A percentile compares a stretch with the other conserved stretches of the same genome.
These are phyloP conservation scores for Nomada goodeniana DNA, from an alignment of 2,888 invertebrate species.

Conservation along the genomic window DNA sequence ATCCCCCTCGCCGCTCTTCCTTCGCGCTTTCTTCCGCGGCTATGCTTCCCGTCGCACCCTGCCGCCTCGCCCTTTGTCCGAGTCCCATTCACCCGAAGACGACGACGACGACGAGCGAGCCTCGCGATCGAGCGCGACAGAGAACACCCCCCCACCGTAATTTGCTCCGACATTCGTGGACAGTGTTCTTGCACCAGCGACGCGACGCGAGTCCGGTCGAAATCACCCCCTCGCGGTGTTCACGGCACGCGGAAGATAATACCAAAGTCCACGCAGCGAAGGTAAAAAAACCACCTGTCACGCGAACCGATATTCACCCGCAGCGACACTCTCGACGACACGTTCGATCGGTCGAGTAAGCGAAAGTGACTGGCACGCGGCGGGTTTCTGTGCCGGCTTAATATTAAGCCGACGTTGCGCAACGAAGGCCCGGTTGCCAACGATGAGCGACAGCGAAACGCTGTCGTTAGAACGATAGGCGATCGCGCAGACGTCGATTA, in stretches of 20 bases:
- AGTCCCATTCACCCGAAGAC: slow-evolving; percentile 47
- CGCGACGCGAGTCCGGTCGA: too few species aligned
- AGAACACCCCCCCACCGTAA: too few species aligned
- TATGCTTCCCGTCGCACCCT: slow-evolving; percentile 10
- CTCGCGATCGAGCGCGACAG: background rate
- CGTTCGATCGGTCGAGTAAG: slow-evolving; percentile 51
- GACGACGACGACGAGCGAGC: background rate
- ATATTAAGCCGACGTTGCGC: slow-evolving; percentile 53
- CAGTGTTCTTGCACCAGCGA: too few species aligned
- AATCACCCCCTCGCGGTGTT: too few species aligned
- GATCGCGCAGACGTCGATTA: slow-evolving; percentile 17
- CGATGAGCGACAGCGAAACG: slow-evolving; percentile 32
- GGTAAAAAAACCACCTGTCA: slow-evolving; percentile 49
- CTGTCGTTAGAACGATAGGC: slow-evolving; percentile 26
- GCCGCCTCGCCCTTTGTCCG: slow-evolving; percentile 39
- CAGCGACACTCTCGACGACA: slow-evolving; percentile 61
- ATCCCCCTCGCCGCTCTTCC: slow-evolving; percentile 40
- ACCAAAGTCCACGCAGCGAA: background rate
- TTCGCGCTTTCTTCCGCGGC: slow-evolving; percentile 47
- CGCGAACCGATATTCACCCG: slow-evolving; percentile 50
- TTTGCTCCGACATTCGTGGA: slow-evolving; percentile 33
- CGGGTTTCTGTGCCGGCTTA: slow-evolving; percentile 50
- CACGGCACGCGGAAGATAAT: background rate
- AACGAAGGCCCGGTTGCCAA: slow-evolving; percentile 35
- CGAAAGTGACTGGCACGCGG: slow-evolving; percentile 57